A percentile compares a stretch with the other conserved stretches of the same genome.
Evolutionary conservation across 2,113 vertebrate species (phyloP).

Genomic region (Atherinomorus stipes): DNA sequence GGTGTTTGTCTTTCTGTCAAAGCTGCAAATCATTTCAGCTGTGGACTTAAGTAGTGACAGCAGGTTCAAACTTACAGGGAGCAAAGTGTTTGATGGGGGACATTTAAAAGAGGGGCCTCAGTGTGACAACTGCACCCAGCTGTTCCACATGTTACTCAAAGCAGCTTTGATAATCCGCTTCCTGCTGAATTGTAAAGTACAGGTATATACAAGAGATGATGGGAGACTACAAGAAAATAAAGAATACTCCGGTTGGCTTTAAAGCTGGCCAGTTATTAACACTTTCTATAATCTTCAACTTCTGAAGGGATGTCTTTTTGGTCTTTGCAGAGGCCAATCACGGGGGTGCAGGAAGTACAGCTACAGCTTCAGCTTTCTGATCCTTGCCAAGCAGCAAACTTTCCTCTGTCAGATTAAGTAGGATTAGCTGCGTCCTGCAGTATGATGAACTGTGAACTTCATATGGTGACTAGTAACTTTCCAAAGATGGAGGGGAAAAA

Average conservation of each 20-base stretch:
- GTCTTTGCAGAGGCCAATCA: constrained; percentile 67
- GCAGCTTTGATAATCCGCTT: constrained; percentile 64
- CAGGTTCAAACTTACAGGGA: constrained; percentile 28
- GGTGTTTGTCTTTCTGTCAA: constrained; percentile 43
- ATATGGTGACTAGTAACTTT: constrained; percentile 70
- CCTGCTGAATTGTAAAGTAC: constrained; percentile 12
- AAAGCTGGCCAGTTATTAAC: constrained; percentile 87
- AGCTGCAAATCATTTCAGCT: constrained; percentile 53
- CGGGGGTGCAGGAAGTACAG: constrained; percentile 66
- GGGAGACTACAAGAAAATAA: constrained; percentile 8
- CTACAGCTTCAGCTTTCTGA: constrained; percentile 66
- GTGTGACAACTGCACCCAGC: constrained; percentile 88
- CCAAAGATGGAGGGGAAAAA: constrained; percentile 50
- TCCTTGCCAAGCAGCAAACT: constrained; percentile 72
- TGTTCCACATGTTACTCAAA: constrained; percentile 72
- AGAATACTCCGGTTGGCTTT: neutral
- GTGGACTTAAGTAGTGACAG: constrained; percentile 46
- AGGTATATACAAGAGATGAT: constrained; percentile 1
- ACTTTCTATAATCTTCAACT: constrained; percentile 74
- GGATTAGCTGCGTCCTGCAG: constrained; percentile 75
- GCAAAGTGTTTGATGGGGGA: constrained; percentile 29
- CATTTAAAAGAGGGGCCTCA: constrained; percentile 41
- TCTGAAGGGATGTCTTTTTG: constrained; percentile 82
- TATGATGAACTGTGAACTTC: constrained; percentile 75
- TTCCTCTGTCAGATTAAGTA: constrained; percentile 81